Conservation (phyloP, 2,888 invertebrate species). For the Gisinianus flammeolus region DNA sequence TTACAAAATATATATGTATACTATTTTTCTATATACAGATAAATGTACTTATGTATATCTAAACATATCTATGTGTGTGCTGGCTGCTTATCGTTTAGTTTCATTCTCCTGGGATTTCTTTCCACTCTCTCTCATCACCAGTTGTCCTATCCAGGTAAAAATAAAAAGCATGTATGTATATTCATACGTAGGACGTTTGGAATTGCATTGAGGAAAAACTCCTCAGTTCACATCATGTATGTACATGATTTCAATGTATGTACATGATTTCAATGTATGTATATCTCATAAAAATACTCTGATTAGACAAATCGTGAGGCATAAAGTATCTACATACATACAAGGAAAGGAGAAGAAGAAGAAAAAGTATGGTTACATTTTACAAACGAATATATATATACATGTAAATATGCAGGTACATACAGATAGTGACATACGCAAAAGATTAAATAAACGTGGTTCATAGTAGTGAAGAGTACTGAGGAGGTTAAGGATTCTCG, state of each 20-base stretch:
- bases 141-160: slow-evolving; percentile 25
- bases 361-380: slow-evolving; percentile 27
- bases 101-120: slow-evolving; percentile 15
- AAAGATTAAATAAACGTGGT: not conserved
- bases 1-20: not conserved
- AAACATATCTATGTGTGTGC: slow-evolving; percentile 1
- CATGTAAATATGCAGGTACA: too few species aligned
- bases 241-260: not conserved
- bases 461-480: not conserved
- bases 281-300: slow-evolving; percentile 13
- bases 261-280: not conserved
- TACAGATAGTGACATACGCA: too few species aligned
- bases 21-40: not conserved
- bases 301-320: slow-evolving; percentile 34
- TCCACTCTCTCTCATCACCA: too few species aligned
- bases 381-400: slow-evolving; percentile 10
- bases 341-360: not conserved
- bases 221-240: too few species aligned
- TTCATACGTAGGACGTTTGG: not conserved
- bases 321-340: slow-evolving; percentile 6
- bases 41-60: not conserved
- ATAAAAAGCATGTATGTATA: not conserved
- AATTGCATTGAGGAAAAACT: too few species aligned
- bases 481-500: too few species aligned
- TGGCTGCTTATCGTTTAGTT: slow-evolving; percentile 1